Evolutionary conservation across 2,797 vertebrate species (phyloP), one percentile per base, ranked within the genome.

Genomic region (Acipenser ruthenus): DNA sequence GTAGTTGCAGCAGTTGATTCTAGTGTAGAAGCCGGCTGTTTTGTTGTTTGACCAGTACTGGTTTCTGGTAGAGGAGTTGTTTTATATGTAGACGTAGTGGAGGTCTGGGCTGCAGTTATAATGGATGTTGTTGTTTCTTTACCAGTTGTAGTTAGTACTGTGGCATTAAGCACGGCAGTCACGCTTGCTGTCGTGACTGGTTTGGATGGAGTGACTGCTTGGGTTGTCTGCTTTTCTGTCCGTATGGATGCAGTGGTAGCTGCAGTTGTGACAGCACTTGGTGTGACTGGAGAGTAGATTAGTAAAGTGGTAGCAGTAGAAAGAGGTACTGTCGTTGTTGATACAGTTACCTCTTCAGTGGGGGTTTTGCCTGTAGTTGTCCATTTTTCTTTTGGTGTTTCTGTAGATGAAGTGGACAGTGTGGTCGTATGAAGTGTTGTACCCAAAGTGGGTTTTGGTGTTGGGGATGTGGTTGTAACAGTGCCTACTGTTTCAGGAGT

Each of bases 401-500:
- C 62, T 59, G 68, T 10, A 10, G 66, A 63, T 7, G 1, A 58
- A 56, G 70, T 60, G 61, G 67, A 70, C 52, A 48, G 18, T 9
- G 80, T 77, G 7, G 76, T 56, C 60, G 72, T 67, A 8, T 72
- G 60, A 12, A 4, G 3, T 66, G 69, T 63, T 6, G n/a, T 51
- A 68, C 72, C 23, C 60, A 67, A 37, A 53, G 70, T 67, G 56
- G 71, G 70, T 59, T 70, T 53, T 2, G 61, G 7, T 49, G 74
- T 56, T 9, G 73, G 63, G 62, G 80, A 47, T 49, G 64, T 69
- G 74, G 59, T 72, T 10, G 74, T 37, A 6, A 79, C 77, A 15
- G 82, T 77, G 9, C 78, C 72, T 49, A 75, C 53, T 15, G 64
- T 74, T 6, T 82, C 83, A 59, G 84, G 83, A 67, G 77, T 70